Conservation (phyloP, 2,113 vertebrate species). For the Dasypus novemcinctus region DNA sequence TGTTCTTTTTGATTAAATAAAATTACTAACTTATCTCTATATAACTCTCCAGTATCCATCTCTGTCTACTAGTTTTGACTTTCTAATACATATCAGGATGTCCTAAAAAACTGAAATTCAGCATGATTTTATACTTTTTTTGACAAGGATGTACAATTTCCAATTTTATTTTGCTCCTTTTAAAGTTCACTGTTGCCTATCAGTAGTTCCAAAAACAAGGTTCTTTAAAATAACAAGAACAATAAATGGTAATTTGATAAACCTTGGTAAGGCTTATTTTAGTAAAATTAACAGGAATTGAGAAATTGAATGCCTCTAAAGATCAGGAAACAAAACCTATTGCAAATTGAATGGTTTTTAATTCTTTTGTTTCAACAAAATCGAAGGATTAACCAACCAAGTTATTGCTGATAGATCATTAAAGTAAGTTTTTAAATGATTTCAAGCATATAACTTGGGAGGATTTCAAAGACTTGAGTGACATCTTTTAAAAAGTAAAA, state of each 20-base stretch:
- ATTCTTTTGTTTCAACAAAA: slow-evolving; percentile 35
- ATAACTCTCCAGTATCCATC: neutral
- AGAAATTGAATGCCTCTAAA: neutral
- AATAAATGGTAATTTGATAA: slow-evolving; percentile 1
- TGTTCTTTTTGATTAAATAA: slow-evolving; percentile 43
- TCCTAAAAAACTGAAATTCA: slow-evolving; percentile 35
- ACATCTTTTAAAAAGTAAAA: neutral
- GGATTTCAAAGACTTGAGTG: neutral
- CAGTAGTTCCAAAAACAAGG: neutral
- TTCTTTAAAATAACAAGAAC: slow-evolving; percentile 27
- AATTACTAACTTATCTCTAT: slow-evolving; percentile 55
- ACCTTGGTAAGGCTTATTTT: neutral
- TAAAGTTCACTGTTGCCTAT: neutral
- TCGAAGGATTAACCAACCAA: neutral
- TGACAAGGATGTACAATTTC: neutral
- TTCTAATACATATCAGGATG: slow-evolving; percentile 21
- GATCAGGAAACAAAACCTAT: neutral
- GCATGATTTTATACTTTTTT: neutral
- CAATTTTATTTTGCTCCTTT: neutral
- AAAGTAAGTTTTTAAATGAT: neutral
- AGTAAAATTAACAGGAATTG: neutral
- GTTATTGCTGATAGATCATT: neutral
- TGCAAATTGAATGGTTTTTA: neutral
- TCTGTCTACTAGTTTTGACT: neutral
- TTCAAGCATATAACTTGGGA: neutral